Percentiles rank a stretch among this genome's conserved stretches.
phyloP scores from a whole-genome alignment of 2,888 invertebrate genomes.

The Odontocolon sp. region DNA sequence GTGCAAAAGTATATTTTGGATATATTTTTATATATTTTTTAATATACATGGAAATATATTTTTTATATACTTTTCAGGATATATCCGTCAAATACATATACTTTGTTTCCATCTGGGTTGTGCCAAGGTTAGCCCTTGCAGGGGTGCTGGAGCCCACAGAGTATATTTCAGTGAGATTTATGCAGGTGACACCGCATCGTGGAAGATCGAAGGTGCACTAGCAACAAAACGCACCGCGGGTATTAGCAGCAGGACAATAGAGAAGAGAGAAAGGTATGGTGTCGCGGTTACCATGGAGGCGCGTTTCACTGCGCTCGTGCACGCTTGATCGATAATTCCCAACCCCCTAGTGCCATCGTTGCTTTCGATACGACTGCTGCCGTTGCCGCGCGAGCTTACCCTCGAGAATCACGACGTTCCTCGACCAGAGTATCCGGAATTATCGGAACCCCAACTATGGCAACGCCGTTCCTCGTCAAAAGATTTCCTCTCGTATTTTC shows the following conservation, averaged over 20 bases:
- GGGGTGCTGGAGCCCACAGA: too few relatives aligned
- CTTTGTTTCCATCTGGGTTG: too few relatives aligned
- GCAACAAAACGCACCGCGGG: too few relatives aligned
- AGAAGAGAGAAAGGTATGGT: slow-evolving; percentile 34
- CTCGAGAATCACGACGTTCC: background rate
- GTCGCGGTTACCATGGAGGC: slow-evolving; percentile 65
- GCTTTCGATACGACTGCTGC: slow-evolving; percentile 43
- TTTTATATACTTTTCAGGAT: too few relatives aligned
- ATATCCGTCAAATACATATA: too few relatives aligned
- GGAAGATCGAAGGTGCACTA: too few relatives aligned
- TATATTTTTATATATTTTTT: too few relatives aligned
- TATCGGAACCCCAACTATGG: slow-evolving; percentile 21
- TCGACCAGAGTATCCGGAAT: slow-evolving; percentile 23
- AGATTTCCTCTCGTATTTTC: slow-evolving; percentile 1
- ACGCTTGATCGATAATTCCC: slow-evolving; percentile 72
- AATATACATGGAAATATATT: too few relatives aligned
- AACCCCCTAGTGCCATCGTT: slow-evolving; percentile 46
- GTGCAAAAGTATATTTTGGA: too few relatives aligned
- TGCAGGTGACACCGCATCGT: too few relatives aligned
- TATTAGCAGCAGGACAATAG: slow-evolving; percentile 11
- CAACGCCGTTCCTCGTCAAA: background rate
- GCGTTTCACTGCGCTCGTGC: slow-evolving; percentile 63
- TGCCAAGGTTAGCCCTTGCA: too few relatives aligned
- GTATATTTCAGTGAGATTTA: too few relatives aligned
- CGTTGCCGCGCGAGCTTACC: slow-evolving; percentile 11